Evolutionary conservation across 2,797 vertebrate species (phyloP).

Genomic region (Bryconaethiops microstoma): DNA sequence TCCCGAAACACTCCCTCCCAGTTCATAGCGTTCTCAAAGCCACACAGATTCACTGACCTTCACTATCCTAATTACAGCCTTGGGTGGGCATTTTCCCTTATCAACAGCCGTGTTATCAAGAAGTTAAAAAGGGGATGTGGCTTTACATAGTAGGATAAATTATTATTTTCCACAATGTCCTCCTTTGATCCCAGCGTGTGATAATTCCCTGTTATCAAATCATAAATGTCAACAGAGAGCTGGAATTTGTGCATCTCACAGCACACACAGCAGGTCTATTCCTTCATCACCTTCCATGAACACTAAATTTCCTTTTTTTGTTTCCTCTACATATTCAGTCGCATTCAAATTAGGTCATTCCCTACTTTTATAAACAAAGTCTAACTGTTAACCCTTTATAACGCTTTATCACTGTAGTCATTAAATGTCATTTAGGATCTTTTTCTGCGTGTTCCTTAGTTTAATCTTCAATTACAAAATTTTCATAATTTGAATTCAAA

Average conservation of each 20-base stretch:
- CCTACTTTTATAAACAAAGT: not conserved
- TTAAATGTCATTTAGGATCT: too few species aligned
- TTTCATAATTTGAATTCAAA: too few species aligned
- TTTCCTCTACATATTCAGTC: not conserved
- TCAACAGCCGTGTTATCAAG: slow-evolving; percentile 11
- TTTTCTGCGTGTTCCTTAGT: too few species aligned
- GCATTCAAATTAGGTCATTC: not conserved
- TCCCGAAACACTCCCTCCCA: slow-evolving; percentile 29
- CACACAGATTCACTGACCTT: slow-evolving; percentile 29
- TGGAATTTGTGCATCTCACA: slow-evolving; percentile 15
- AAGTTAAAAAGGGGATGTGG: not conserved
- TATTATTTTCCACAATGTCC: not conserved
- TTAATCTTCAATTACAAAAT: too few species aligned
- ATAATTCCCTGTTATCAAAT: slow-evolving; percentile 35
- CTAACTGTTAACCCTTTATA: not conserved
- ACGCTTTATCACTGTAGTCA: too few species aligned
- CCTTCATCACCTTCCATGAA: slow-evolving; percentile 5
- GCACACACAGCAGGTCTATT: not conserved
- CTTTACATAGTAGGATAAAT: slow-evolving; percentile 16
- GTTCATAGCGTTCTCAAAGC: slow-evolving; percentile 2
- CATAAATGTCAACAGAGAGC: slow-evolving; percentile 41
- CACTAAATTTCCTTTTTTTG: not conserved
- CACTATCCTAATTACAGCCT: slow-evolving; percentile 26
- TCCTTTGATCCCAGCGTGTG: slow-evolving; percentile 31
- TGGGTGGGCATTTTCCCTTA: slow-evolving; percentile 39